Evolutionary conservation across 2,888 invertebrate species (phyloP).

Genomic region (Drosophila picticornis): DNA sequence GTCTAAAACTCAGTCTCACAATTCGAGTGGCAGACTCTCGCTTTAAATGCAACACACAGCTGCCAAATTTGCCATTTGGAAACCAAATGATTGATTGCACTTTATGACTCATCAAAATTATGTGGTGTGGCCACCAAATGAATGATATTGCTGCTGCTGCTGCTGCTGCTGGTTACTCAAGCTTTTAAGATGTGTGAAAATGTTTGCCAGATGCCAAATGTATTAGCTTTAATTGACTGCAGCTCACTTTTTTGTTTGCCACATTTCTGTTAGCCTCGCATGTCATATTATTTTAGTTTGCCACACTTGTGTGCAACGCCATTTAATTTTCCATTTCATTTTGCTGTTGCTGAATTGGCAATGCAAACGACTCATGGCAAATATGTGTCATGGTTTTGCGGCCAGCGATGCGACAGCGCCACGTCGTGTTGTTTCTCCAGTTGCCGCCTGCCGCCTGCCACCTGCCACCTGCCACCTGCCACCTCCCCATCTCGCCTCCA

Average conservation of each 20-base stretch:
- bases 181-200: slow-evolving; percentile 7
- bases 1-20: slow-evolving; percentile 5
- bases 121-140: neutral
- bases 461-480: slow-evolving; percentile 20
- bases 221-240: slow-evolving; percentile 12
- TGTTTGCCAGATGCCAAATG: slow-evolving; percentile 14
- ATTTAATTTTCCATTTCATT: slow-evolving; percentile 59
- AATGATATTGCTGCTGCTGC: neutral
- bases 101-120: slow-evolving; percentile 25
- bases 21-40: neutral
- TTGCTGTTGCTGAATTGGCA: slow-evolving; percentile 55
- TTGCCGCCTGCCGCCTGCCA: slow-evolving; percentile 3
- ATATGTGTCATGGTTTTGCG: slow-evolving; percentile 72
- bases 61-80: slow-evolving; percentile 2
- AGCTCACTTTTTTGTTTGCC: neutral
- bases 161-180: neutral
- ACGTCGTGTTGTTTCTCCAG: slow-evolving; percentile 36
- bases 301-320: slow-evolving; percentile 37
- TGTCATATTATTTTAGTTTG: slow-evolving; percentile 13
- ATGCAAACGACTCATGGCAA: slow-evolving; percentile 53
- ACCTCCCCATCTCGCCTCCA: slow-evolving; percentile 3
- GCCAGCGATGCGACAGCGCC: slow-evolving; percentile 29
- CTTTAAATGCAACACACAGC: slow-evolving; percentile 7
- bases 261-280: slow-evolving; percentile 32
- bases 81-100: slow-evolving; percentile 25